A percentile compares a stretch with the other conserved stretches of the same genome.
Evolutionary conservation across 2,113 vertebrate species (phyloP).

Genomic region (Protobothrops flavoviridis): DNA sequence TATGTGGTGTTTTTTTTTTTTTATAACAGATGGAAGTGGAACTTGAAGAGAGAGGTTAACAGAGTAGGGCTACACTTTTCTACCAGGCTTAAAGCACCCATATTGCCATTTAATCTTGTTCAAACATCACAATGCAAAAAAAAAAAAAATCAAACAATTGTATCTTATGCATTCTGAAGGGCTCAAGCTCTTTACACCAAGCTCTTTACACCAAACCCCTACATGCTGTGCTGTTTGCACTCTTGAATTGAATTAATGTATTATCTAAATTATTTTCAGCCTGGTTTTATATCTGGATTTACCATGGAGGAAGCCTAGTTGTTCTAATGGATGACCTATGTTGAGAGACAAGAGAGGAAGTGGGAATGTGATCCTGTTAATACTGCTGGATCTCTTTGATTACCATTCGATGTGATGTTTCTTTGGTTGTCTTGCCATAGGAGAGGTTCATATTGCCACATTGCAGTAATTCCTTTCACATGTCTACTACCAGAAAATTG

Average conservation of each 20-base stretch:
- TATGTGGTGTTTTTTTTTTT: background rate
- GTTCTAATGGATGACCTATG: background rate
- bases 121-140: background rate
- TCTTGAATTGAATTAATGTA: background rate
- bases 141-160: background rate
- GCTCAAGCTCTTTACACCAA: background rate
- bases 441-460: background rate
- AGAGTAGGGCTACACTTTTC: background rate
- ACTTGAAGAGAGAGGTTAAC: background rate
- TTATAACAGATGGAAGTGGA: background rate
- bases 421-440: background rate
- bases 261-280: background rate
- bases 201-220: background rate
- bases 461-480: background rate
- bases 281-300: background rate
- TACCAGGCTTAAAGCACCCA: background rate
- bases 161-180: background rate
- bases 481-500: background rate
- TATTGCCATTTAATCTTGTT: background rate
- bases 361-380: background rate
- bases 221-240: background rate
- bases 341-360: background rate
- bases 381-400: background rate
- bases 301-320: background rate
- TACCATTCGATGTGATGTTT: background rate